Evolutionary conservation across 2,888 invertebrate species (phyloP), one percentile per base, ranked within the genome.

Genomic region (Autographa pulchrina): DNA sequence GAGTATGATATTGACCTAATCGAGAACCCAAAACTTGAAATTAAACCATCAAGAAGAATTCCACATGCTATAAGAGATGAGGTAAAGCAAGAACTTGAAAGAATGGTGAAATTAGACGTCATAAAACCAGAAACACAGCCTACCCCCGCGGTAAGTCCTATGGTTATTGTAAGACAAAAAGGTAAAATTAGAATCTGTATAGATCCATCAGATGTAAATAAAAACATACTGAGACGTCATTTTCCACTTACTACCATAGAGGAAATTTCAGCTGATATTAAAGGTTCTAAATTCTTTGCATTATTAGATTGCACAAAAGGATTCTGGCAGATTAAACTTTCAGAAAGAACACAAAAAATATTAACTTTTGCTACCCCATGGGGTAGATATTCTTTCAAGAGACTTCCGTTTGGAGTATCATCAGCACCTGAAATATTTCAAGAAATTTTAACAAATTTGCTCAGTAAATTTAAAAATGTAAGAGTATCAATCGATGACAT

Each of bases 211-310:
- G 72, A 70, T 59, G 70, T 73, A 70, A 72, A 72, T 6, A 65
- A 73, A 68, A 72, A 70, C 54, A 70, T 68, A 38, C 65, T 68
- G 31, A 76, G 71, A 48, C 58, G 62, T 38, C 73, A 73, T 64
- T 66, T 78, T 8, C 74, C 73, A 62, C 71, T 78, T 43, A 76
- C 68, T 18, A 77, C 72, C 43, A 63, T 82, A 70, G 79, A 80
- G 65, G 79, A 81, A 35, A 80, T 80, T 35, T 60, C 78, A 61
- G 75, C 77, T 58, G 71, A 71, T 14, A 67, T 79, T 25, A 72
- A 70, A 68, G 75, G 74, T 59, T 77, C 75, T 43, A 71, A 72
- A 67, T 73, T n/a, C 48, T 80, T 77, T 65, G 48, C 74, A 54
- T 56, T 76, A 66, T 58, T 79, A 68, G 76, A 78, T 71, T 78